Percentiles rank a stretch among this genome's conserved stretches.
These are phyloP conservation scores for Sweltsa coloradensis DNA, from an alignment of 1,140 invertebrate species.

Conservation along the genomic window DNA sequence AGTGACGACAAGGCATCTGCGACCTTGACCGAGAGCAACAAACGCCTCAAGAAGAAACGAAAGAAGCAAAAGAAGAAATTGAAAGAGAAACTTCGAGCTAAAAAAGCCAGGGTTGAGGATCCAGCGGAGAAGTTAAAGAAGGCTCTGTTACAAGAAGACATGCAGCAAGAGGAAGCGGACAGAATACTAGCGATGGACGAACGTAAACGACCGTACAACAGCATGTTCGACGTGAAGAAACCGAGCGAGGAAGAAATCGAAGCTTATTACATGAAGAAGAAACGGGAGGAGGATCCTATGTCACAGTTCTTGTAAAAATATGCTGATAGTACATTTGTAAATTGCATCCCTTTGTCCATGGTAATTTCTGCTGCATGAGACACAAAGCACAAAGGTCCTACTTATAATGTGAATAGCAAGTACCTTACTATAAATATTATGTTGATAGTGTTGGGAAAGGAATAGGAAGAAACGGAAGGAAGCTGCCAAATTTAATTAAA, in stretches of 20 bases:
- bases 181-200: slow-evolving; percentile 64
- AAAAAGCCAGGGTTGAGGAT: slow-evolving; percentile 30
- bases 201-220: slow-evolving; percentile 84
- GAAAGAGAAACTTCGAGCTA: slow-evolving; percentile 24
- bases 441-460: too few species aligned
- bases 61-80: slow-evolving; percentile 36
- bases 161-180: slow-evolving; percentile 46
- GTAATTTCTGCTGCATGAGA: too few species aligned
- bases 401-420: too few species aligned
- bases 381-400: too few species aligned
- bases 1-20: too few species aligned
- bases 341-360: too few species aligned
- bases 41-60: slow-evolving; percentile 43
- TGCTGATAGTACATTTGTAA: too few species aligned
- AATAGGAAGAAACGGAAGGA: too few species aligned
- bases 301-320: slow-evolving; percentile 43
- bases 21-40: slow-evolving; percentile 50
- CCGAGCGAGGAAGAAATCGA: slow-evolving; percentile 88
- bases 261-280: slow-evolving; percentile 78
- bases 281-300: slow-evolving; percentile 86
- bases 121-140: slow-evolving; percentile 38
- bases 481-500: too few species aligned
- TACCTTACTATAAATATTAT: too few species aligned
- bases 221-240: slow-evolving; percentile 67
- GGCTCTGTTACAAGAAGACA: slow-evolving; percentile 54